Base-by-base conservation (phyloP, 2,797 vertebrate genomes). In the Tokudaia tokunoshimensis region DNA sequence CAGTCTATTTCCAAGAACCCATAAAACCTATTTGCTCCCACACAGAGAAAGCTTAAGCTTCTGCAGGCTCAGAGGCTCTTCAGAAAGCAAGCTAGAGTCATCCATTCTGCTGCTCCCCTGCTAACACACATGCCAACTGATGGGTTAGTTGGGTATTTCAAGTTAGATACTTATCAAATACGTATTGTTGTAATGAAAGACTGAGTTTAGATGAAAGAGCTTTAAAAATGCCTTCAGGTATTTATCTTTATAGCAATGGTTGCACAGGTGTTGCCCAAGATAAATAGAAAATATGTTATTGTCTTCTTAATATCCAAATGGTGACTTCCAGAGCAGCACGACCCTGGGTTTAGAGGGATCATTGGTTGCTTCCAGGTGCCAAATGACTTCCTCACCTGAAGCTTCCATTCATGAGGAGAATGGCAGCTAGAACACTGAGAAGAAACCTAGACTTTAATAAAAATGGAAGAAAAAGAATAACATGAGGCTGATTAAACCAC, bases 401-500 rank as follows among this genome's bases (percentile, higher is more conserved):
- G 22, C 14, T 47, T 89, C 50, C 26, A 59, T 19, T 55, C 90
- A 37, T 29, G 59, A 84, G 59, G 22, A 93, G 31, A 92, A 41
- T 59, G 75, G 76, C 19, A 74, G 81, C 72, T 74, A 96, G 55
- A 12, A 9, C 89, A 94, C 80, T 9, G 4, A 92, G 92, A 92
- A 52, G 61, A 94, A 96, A 93, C 14, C 31, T 67, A 61, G 20
- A 70, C 59, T 97, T 97, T 34, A 78, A 37, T 88, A 84, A 34
- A 20, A 34, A 52, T 55, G 50, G 34, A 52, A 79, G 19, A 31
- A 31, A 50, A 78, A 50, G 19, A 70, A 61, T 72, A 61, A n/a
- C 50, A 2, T 47, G 41, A 55, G 70, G 29, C 84, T 95, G 96
- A 41, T 82, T 91, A 94, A 97, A 97, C 97, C 92, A 92, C 80